phyloP scores from a whole-genome alignment of 2,888 invertebrate species.

The Ferdinandea cuprea region DNA sequence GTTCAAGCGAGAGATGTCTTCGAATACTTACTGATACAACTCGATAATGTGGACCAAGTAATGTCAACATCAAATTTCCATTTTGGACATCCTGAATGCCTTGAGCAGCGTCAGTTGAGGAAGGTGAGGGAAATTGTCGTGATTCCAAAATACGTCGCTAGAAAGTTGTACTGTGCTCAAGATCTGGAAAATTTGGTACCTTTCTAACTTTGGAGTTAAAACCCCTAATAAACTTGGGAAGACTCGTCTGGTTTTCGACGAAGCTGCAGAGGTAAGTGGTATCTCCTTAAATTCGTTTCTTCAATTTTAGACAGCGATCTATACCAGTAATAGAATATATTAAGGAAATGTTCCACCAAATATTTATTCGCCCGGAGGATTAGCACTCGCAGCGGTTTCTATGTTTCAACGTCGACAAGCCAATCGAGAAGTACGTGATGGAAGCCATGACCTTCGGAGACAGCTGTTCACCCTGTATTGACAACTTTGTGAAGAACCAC shows the following conservation, averaged over 20 bases:
- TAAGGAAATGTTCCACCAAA: conserved; percentile 61
- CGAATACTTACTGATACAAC: conserved; percentile 64
- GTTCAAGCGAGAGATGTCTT: neutral
- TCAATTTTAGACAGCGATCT: conserved; percentile 78
- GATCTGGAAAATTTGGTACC: too few species aligned
- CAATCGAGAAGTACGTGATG: conserved; percentile 69
- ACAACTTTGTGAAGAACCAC: conserved; percentile 61
- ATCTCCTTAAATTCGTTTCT: too few species aligned
- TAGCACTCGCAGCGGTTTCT: conserved; percentile 76
- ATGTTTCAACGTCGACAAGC: conserved; percentile 69
- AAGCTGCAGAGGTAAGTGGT: too few species aligned
- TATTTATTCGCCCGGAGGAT: conserved; percentile 69
- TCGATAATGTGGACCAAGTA: conserved; percentile 47
- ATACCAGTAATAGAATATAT: conserved; percentile 77
- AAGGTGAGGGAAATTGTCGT: conserved; percentile 16
- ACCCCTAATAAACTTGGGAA: too few species aligned
- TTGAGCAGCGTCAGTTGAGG: conserved; percentile 5
- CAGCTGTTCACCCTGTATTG: conserved; percentile 42
- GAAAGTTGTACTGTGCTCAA: too few species aligned
- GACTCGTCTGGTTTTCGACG: too few species aligned
- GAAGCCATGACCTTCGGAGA: conserved; percentile 74
- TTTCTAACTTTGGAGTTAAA: too few species aligned
- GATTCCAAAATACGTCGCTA: too few species aligned
- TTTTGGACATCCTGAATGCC: conserved; percentile 13
- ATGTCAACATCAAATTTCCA: conserved; percentile 21